Conservation (phyloP, 1,140 invertebrate genomes). For the Varroa destructor region DNA sequence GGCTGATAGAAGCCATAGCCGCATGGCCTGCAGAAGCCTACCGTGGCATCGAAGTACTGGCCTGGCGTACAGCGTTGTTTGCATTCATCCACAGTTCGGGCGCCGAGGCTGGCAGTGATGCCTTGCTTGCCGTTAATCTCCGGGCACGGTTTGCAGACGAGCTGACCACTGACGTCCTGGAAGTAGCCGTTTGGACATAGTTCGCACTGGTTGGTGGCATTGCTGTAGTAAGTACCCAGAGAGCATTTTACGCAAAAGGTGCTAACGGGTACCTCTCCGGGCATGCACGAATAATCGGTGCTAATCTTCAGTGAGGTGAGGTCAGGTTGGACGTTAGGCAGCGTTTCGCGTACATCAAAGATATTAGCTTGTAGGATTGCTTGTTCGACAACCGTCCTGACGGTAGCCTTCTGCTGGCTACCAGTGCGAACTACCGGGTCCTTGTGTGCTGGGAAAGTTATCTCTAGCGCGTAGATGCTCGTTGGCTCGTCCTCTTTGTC, state of each 20-base stretch:
- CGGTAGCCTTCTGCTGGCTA: conserved; percentile 61
- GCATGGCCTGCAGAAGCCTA: conserved; percentile 70
- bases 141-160: conserved; percentile 73
- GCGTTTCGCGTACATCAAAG: conserved; percentile 76
- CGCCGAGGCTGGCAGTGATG: conserved; percentile 69
- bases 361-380: conserved; percentile 79
- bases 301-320: conserved; percentile 67
- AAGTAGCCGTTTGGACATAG: conserved; percentile 78
- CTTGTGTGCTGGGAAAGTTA: conserved; percentile 76
- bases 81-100: conserved; percentile 71
- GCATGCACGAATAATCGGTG: conserved; percentile 80
- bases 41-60: conserved; percentile 73
- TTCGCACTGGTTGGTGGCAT: conserved; percentile 55
- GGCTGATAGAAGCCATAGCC: conserved; percentile 88
- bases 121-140: conserved; percentile 67
- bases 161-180: conserved; percentile 79
- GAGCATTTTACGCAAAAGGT: conserved; percentile 72
- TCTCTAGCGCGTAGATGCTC: conserved; percentile 74
- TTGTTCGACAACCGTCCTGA: conserved; percentile 65
- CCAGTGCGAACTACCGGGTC: conserved; percentile 70
- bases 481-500: conserved; percentile 44
- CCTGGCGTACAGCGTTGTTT: conserved; percentile 82
- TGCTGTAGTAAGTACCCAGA: conserved; percentile 73
- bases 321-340: conserved; percentile 85
- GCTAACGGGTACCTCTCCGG: conserved; percentile 60